phyloP scores from a whole-genome alignment of 2,797 vertebrate genomes.

The Cossypha caffra region DNA sequence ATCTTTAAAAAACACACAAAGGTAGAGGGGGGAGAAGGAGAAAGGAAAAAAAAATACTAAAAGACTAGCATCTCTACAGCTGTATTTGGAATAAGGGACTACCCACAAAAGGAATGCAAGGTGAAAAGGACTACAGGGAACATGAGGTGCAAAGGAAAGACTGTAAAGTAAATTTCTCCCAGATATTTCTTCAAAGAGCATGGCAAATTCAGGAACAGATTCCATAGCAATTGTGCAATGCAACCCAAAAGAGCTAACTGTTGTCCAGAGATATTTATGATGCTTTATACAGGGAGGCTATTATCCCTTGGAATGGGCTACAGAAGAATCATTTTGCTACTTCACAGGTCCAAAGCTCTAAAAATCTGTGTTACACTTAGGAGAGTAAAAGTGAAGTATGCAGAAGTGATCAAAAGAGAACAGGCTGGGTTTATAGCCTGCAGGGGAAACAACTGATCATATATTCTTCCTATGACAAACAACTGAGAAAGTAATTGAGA shows the following conservation, averaged over 20 bases:
- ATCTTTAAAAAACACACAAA: neutral
- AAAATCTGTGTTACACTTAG: slow-evolving; percentile 53
- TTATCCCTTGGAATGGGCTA: slow-evolving; percentile 46
- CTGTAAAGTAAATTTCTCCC: neutral
- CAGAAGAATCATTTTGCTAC: slow-evolving; percentile 59
- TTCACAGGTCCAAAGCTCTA: slow-evolving; percentile 36
- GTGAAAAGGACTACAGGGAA: neutral
- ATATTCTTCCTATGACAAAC: slow-evolving; percentile 72
- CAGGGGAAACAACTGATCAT: slow-evolving; percentile 70
- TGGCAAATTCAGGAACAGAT: neutral
- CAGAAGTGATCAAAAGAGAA: slow-evolving; percentile 72
- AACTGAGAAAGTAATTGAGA: slow-evolving; percentile 73
- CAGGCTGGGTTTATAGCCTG: slow-evolving; percentile 62
- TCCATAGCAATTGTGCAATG: neutral
- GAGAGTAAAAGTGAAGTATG: slow-evolving; percentile 69
- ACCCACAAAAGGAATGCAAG: neutral
- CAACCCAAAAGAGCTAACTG: neutral
- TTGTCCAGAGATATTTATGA: slow-evolving; percentile 61
- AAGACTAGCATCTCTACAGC: neutral
- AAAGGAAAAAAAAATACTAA: too few species aligned
- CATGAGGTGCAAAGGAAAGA: neutral
- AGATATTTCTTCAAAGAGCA: neutral
- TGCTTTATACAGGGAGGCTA: slow-evolving; percentile 37
- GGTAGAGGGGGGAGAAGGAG: fast-evolving
- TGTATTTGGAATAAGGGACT: neutral